Conservation (phyloP, 37 sponge, comb jelly and placozoan species). For the Beroe forskalii region DNA sequence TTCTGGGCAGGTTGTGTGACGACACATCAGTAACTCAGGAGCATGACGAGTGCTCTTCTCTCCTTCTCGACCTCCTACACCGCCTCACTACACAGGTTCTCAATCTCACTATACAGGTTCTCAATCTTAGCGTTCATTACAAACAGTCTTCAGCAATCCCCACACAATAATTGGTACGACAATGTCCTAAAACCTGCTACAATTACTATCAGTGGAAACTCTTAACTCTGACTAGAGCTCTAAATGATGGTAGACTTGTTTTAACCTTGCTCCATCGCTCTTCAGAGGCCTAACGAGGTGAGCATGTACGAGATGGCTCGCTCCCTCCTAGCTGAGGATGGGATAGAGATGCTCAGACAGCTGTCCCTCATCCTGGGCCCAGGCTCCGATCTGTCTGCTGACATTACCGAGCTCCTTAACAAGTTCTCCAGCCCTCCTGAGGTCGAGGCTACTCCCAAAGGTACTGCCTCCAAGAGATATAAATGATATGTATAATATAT, state of each 20-base stretch:
- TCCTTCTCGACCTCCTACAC: conserved; percentile 56
- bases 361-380: background rate
- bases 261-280: background rate
- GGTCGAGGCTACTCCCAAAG: too few species aligned
- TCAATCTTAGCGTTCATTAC: too few species aligned
- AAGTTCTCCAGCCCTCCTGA: background rate
- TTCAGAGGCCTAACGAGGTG: background rate
- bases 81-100: conserved; percentile 29
- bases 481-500: too few species aligned
- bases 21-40: conserved; percentile 58
- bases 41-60: conserved; percentile 57
- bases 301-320: background rate
- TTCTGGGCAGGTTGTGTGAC: conserved; percentile 39
- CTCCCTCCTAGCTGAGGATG: conserved; percentile 18
- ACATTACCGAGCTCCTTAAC: conserved; percentile 1
- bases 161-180: too few species aligned
- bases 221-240: too few species aligned
- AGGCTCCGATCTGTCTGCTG: conserved; percentile 9
- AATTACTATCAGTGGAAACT: too few species aligned
- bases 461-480: too few species aligned
- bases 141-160: too few species aligned
- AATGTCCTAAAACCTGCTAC: too few species aligned
- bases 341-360: conserved; percentile 20
- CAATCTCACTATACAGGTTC: too few species aligned
- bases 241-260: too few species aligned